Conservation (phyloP, 2,113 vertebrate species). For the Synchiropus splendidus region DNA sequence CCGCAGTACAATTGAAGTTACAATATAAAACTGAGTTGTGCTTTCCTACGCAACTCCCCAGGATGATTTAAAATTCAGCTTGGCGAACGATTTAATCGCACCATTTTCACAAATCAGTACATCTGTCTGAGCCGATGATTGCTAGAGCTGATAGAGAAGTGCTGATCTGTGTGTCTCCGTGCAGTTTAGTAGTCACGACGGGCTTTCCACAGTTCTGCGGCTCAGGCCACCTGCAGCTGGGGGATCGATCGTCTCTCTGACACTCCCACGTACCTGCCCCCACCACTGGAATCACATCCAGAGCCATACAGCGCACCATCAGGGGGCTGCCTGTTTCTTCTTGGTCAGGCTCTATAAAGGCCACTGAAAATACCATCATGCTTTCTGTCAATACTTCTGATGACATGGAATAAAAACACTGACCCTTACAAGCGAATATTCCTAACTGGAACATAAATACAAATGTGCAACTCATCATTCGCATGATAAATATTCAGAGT, state of each 20-base stretch:
- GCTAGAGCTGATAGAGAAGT: constrained; percentile 1
- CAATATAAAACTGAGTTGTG: too few species aligned
- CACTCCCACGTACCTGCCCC: constrained; percentile 14
- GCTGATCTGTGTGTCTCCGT: constrained; percentile 5
- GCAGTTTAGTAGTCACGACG: constrained; percentile 45
- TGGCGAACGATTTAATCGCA: neutral
- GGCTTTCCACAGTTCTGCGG: constrained; percentile 40
- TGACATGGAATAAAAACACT: too few species aligned
- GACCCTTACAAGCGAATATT: too few species aligned
- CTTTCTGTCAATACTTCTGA: too few species aligned
- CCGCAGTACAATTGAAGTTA: too few species aligned
- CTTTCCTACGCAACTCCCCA: too few species aligned
- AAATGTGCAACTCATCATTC: too few species aligned
- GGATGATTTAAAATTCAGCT: constrained; percentile 3
- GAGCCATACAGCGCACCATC: constrained; percentile 22
- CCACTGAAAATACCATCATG: too few species aligned
- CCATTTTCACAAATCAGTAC: constrained; percentile 18
- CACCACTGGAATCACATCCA: constrained; percentile 16
- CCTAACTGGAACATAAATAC: too few species aligned
- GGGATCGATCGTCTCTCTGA: constrained; percentile 53
- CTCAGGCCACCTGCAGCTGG: constrained; percentile 54
- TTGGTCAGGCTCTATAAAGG: neutral
- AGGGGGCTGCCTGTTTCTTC: constrained; percentile 35
- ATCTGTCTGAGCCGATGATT: constrained; percentile 16
- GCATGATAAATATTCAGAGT: too few species aligned